phyloP scores from a whole-genome alignment of 2,888 invertebrate genomes.

The Acrocyrtus sp. region DNA sequence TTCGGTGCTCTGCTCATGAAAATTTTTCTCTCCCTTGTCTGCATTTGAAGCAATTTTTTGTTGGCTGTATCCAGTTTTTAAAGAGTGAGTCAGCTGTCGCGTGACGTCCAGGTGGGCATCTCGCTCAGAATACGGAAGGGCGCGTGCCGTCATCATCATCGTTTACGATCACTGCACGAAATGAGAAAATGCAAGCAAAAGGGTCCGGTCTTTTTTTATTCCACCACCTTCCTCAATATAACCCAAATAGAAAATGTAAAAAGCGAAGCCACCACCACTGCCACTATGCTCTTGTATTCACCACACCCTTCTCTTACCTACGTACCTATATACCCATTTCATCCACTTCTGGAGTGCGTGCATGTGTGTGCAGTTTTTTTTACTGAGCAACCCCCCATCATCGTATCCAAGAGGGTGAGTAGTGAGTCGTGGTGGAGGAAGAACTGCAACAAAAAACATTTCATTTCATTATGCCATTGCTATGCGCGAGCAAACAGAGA shows the following conservation, averaged over 20 bases:
- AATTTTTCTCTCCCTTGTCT: neutral
- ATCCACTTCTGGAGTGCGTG: slow-evolving; percentile 7
- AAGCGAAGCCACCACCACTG: slow-evolving; percentile 1
- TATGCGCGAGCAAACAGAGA: neutral
- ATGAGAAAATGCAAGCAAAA: no score
- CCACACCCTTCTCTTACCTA: slow-evolving; percentile 29
- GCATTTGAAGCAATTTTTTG: slow-evolving; percentile 10
- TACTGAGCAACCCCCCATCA: slow-evolving; percentile 28
- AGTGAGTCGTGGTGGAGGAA: neutral
- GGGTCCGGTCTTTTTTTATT: no score
- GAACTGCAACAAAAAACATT: slow-evolving; percentile 4
- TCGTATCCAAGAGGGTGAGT: neutral
- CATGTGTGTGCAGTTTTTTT: slow-evolving; percentile 26
- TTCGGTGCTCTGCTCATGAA: slow-evolving; percentile 26
- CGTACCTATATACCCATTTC: slow-evolving; percentile 9
- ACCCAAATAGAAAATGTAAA: slow-evolving; percentile 5
- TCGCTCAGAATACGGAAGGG: slow-evolving; percentile 51
- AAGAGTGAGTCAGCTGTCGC: slow-evolving; percentile 63
- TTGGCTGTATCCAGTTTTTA: neutral
- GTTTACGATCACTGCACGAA: slow-evolving; percentile 10
- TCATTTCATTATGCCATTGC: neutral
- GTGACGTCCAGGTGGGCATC: slow-evolving; percentile 63
- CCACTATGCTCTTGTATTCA: neutral
- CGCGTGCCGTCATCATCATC: slow-evolving; percentile 58
- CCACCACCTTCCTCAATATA: neutral